Evolutionary conservation across 2,888 invertebrate genomes (phyloP).

Genomic region (Polylopha cassiicola): DNA sequence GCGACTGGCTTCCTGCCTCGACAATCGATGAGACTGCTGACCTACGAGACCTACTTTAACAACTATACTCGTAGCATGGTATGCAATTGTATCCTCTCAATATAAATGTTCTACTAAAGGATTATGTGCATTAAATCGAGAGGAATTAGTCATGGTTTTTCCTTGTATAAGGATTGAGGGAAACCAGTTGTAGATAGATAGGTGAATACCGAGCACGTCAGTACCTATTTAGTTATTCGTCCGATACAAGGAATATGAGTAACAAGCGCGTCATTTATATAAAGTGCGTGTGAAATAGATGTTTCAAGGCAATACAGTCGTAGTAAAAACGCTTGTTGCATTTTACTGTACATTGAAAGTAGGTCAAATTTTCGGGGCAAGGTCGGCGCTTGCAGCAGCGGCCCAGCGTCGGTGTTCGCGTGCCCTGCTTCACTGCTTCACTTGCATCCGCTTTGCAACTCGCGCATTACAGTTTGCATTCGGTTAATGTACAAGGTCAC

Average conservation of each 20-base stretch:
- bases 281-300: constrained; percentile 31
- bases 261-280: constrained; percentile 1
- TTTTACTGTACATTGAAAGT: constrained; percentile 64
- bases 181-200: no score
- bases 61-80: neutral
- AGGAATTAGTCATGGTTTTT: no score
- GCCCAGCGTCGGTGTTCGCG: constrained; percentile 37
- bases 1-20: constrained; percentile 55
- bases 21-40: constrained; percentile 49
- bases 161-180: no score
- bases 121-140: no score
- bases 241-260: no score
- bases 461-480: constrained; percentile 51
- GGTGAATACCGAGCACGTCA: no score
- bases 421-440: constrained; percentile 58
- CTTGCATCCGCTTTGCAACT: constrained; percentile 65
- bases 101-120: no score
- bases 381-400: constrained; percentile 56
- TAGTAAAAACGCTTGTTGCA: constrained; percentile 64
- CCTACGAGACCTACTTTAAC: constrained; percentile 30
- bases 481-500: constrained; percentile 65
- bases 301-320: constrained; percentile 45
- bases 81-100: no score
- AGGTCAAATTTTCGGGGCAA: constrained; percentile 74
- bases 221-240: no score